These are phyloP conservation scores for Drosophila serrata DNA, from an alignment of 1,140 invertebrate species.

Conservation along the genomic window DNA sequence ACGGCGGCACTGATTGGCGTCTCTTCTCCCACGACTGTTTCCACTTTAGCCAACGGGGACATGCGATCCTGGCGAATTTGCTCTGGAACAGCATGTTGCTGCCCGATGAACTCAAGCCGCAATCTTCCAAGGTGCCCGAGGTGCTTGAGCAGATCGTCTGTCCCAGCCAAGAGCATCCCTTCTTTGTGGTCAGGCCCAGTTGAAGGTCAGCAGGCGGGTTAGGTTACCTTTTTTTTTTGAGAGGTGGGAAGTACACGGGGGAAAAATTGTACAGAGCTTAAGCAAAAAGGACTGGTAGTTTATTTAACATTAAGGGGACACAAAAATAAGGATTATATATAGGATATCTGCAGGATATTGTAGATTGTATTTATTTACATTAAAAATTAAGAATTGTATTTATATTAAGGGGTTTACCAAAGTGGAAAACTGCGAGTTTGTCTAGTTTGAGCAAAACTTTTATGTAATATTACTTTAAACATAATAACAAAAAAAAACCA, in stretches of 20 bases:
- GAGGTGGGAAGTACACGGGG: constrained; percentile 6
- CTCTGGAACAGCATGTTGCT: constrained; percentile 89
- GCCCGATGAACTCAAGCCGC: constrained; percentile 79
- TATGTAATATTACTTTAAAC: not conserved
- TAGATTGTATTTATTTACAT: constrained; percentile 1
- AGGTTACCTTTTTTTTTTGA: not conserved
- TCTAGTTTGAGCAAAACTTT: not conserved
- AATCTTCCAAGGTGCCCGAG: constrained; percentile 24
- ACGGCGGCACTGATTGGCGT: constrained; percentile 86
- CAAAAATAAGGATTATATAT: not conserved
- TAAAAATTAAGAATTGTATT: no score
- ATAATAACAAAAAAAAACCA: no score
- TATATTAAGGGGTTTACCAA: not conserved
- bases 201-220: constrained; percentile 28
- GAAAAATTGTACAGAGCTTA: not conserved
- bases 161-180: constrained; percentile 60
- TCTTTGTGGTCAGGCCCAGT: constrained; percentile 57
- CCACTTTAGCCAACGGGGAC: constrained; percentile 89
- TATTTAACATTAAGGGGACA: not conserved
- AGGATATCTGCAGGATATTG: not conserved
- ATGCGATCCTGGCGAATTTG: constrained; percentile 86
- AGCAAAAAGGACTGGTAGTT: constrained; percentile 1
- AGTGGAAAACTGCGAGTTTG: not conserved
- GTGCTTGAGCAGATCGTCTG: constrained; percentile 44
- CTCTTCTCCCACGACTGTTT: constrained; percentile 91